These are phyloP conservation scores for Halcyon badia DNA, from an alignment of 2,797 vertebrate genomes.

Conservation along the genomic window DNA sequence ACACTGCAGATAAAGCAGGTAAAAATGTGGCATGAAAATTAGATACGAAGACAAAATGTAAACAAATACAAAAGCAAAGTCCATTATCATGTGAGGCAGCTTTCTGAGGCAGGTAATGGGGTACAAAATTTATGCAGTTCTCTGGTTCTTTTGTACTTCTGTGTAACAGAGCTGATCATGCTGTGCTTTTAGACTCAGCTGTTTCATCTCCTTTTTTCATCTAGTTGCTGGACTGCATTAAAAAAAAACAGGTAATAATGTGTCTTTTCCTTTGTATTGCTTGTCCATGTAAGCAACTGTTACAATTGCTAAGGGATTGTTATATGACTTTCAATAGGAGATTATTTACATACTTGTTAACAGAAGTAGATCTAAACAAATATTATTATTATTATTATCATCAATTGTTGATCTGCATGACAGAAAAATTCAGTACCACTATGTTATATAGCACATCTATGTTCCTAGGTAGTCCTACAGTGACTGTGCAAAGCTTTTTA, in stretches of 20 bases:
- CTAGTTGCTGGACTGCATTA: background rate
- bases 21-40: background rate
- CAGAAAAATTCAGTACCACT: background rate
- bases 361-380: constrained; percentile 3
- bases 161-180: background rate
- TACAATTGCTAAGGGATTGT: background rate
- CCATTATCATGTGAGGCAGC: background rate
- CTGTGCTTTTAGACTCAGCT: background rate
- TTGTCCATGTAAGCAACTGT: background rate
- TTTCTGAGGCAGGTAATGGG: constrained; percentile 1
- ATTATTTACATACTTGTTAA: background rate
- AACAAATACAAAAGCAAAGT: background rate
- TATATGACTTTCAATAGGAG: background rate
- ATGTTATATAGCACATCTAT: background rate
- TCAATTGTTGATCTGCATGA: background rate
- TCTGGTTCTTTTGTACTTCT: background rate
- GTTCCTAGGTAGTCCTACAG: constrained; percentile 6
- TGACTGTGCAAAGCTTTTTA: background rate
- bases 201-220: background rate
- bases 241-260: background rate
- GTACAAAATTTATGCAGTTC: background rate
- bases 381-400: background rate
- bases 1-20: background rate
- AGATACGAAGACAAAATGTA: background rate
- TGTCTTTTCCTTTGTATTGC: background rate